A percentile compares a stretch with the other conserved stretches of the same genome.
These are phyloP conservation scores for Lepidonotus clava DNA, from an alignment of 2,888 invertebrate species.

Conservation along the genomic window DNA sequence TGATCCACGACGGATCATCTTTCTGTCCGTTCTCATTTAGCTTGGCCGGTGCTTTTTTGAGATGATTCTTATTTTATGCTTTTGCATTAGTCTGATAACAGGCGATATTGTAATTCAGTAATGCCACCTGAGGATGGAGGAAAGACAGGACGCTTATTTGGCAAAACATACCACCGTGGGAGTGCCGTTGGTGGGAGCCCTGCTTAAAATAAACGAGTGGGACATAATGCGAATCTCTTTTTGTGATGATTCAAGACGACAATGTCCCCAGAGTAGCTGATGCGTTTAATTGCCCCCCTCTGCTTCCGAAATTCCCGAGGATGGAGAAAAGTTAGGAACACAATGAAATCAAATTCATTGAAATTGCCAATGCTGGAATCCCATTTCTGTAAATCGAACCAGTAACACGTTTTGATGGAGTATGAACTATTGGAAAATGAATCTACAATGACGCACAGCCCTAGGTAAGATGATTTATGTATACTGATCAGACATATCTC, in stretches of 20 bases:
- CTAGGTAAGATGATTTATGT: too few species aligned
- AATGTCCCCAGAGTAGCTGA: not conserved
- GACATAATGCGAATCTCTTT: not conserved
- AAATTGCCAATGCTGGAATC: too few species aligned
- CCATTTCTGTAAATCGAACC: too few species aligned
- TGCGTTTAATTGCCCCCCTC: not conserved
- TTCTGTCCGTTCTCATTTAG: not conserved
- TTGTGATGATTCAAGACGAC: not conserved
- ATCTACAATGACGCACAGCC: too few species aligned
- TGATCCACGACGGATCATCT: too few species aligned
- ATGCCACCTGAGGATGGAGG: too few species aligned
- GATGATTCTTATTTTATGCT: not conserved
- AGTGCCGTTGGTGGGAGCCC: not conserved
- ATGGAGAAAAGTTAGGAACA: too few species aligned
- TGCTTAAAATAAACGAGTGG: not conserved
- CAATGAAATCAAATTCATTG: too few species aligned
- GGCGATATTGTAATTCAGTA: not conserved
- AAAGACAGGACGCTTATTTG: not conserved
- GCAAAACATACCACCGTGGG: not conserved
- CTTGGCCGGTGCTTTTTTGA: not conserved
- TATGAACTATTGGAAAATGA: too few species aligned
- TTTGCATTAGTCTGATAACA: not conserved
- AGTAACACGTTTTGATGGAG: too few species aligned
- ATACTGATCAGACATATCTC: too few species aligned
- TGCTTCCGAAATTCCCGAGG: not conserved